These are phyloP conservation scores for Diglossa brunneiventris DNA, from an alignment of 2,113 vertebrate genomes.

Conservation along the genomic window DNA sequence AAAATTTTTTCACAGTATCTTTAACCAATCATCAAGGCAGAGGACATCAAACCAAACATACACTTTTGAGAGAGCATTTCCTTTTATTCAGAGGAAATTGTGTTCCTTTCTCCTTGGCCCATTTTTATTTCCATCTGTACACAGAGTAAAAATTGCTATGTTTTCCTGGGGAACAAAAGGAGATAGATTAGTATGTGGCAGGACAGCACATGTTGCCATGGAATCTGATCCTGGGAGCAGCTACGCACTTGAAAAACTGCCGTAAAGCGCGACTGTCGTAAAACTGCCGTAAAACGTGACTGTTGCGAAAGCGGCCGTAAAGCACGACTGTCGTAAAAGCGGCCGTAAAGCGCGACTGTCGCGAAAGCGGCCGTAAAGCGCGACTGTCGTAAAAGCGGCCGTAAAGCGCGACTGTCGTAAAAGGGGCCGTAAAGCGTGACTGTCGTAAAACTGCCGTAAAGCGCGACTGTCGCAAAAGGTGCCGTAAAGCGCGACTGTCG, in stretches of 20 bases:
- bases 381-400: too few species aligned
- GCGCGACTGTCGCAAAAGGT: too few species aligned
- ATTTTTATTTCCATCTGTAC: not conserved
- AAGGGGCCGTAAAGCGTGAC: too few species aligned
- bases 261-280: too few species aligned
- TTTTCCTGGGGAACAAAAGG: not conserved
- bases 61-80: not conserved
- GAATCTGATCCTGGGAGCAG: not conserved
- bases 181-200: not conserved
- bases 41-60: not conserved
- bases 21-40: not conserved
- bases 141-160: not conserved
- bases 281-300: too few species aligned
- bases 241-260: not conserved
- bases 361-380: too few species aligned
- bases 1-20: not conserved
- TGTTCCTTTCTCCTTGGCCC: not conserved
- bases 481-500: too few species aligned
- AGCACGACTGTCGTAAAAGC: too few species aligned
- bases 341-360: too few species aligned
- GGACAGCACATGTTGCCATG: fast-evolving
- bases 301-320: too few species aligned
- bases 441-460: too few species aligned
- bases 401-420: too few species aligned
- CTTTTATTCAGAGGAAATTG: not conserved